These are phyloP conservation scores for Coelinius sp. DNA, from an alignment of 2,888 invertebrate species.

Conservation along the genomic window DNA sequence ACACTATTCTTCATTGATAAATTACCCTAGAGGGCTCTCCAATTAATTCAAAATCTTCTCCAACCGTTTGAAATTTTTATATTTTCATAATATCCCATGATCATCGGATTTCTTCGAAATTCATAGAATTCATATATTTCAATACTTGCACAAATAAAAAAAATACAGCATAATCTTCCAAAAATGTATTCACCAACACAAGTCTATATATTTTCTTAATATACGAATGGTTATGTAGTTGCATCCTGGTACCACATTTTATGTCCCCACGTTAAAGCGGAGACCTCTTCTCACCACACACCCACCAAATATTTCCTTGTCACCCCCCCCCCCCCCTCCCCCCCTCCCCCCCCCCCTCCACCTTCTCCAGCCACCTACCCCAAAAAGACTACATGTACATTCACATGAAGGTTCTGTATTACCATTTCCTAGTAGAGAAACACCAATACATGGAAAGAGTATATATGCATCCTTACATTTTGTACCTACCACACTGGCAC, in stretches of 20 bases:
- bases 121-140: conserved; percentile 1
- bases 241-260: conserved; percentile 21
- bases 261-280: conserved; percentile 21
- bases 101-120: background rate
- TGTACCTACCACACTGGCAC: background rate
- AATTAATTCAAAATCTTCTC: too few species aligned
- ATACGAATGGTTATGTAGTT: conserved; percentile 11
- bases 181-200: conserved; percentile 10
- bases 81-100: too few species aligned
- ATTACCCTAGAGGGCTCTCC: too few species aligned
- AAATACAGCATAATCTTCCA: background rate
- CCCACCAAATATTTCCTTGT: background rate
- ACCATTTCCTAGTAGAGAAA: background rate
- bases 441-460: background rate
- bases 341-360: too few species aligned
- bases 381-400: background rate
- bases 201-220: conserved; percentile 17
- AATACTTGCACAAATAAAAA: background rate
- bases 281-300: conserved; percentile 16
- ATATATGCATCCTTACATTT: background rate
- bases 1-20: too few species aligned
- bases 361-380: background rate
- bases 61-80: background rate
- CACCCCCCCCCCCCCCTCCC: too few species aligned
- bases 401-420: background rate